phyloP scores from a whole-genome alignment of 2,888 invertebrate genomes.

The Hermodice carunculata region DNA sequence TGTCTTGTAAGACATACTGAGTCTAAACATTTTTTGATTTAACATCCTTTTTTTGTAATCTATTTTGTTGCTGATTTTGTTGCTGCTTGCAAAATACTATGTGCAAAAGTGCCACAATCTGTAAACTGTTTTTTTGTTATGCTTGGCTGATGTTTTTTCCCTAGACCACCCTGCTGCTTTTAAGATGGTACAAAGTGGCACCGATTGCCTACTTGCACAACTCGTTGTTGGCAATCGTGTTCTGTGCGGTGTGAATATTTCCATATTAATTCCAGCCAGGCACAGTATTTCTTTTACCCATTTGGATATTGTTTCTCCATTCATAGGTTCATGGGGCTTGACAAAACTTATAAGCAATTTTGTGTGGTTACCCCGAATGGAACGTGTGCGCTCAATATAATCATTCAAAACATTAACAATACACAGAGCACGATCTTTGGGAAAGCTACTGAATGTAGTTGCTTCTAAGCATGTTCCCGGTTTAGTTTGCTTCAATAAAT shows the following conservation, averaged over 20 bases:
- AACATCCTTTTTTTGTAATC: too few species aligned
- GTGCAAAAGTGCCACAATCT: too few species aligned
- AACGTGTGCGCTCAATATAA: slow-evolving; percentile 23
- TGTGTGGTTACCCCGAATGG: slow-evolving; percentile 11
- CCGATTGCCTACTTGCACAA: slow-evolving; percentile 3
- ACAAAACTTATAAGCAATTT: slow-evolving; percentile 22
- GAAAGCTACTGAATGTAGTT: slow-evolving; percentile 10
- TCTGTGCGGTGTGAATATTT: slow-evolving; percentile 26
- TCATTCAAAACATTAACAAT: slow-evolving; percentile 17
- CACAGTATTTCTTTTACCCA: slow-evolving; percentile 27
- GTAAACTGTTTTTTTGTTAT: neutral
- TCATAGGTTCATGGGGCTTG: slow-evolving; percentile 27
- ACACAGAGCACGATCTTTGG: slow-evolving; percentile 25
- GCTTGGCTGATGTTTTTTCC: neutral
- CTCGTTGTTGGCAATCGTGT: slow-evolving; percentile 11
- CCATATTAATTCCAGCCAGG: slow-evolving; percentile 25
- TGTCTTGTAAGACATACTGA: too few species aligned
- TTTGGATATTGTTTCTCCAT: slow-evolving; percentile 23
- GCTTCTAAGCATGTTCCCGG: slow-evolving; percentile 21
- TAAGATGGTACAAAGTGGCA: slow-evolving; percentile 24
- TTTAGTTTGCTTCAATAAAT: slow-evolving; percentile 31
- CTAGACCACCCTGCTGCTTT: slow-evolving; percentile 29
- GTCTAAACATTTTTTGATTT: too few species aligned
- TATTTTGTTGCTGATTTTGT: too few species aligned
- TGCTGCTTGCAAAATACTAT: too few species aligned